Conservation (phyloP, 2,888 invertebrate genomes). For the Byasa hedistus region DNA sequence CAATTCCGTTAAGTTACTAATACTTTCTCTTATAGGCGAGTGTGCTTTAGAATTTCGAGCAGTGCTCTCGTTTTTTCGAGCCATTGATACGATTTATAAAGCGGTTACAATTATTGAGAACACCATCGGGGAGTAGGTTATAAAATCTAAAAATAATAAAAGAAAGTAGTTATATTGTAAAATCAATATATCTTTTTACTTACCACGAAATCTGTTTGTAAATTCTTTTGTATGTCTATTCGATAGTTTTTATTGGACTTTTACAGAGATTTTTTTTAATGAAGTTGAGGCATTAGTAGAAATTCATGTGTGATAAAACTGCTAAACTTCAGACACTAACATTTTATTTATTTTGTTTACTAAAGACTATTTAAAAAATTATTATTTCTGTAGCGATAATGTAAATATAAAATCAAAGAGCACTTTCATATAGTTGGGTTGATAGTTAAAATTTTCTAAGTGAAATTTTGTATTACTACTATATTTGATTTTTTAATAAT, state of each 20-base stretch:
- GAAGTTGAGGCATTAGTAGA: too few relatives aligned
- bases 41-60: constrained; percentile 20
- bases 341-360: too few relatives aligned
- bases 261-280: too few relatives aligned
- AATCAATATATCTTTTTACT: not conserved
- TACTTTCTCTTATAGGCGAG: constrained; percentile 29
- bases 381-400: too few relatives aligned
- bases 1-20: constrained; percentile 24
- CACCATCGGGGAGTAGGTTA: not conserved
- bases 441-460: not conserved
- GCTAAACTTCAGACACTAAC: too few relatives aligned
- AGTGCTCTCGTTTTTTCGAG: constrained; percentile 14
- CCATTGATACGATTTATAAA: constrained; percentile 11
- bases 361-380: too few relatives aligned
- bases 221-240: not conserved
- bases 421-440: too few relatives aligned
- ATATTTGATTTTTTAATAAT: not conserved
- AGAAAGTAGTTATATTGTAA: too few relatives aligned
- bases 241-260: too few relatives aligned
- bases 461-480: not conserved
- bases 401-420: too few relatives aligned
- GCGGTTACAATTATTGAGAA: constrained; percentile 2
- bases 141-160: not conserved
- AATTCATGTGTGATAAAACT: too few relatives aligned
- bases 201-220: not conserved